phyloP scores from a whole-genome alignment of 2,888 invertebrate species.

The Ametastegia equiseti region DNA sequence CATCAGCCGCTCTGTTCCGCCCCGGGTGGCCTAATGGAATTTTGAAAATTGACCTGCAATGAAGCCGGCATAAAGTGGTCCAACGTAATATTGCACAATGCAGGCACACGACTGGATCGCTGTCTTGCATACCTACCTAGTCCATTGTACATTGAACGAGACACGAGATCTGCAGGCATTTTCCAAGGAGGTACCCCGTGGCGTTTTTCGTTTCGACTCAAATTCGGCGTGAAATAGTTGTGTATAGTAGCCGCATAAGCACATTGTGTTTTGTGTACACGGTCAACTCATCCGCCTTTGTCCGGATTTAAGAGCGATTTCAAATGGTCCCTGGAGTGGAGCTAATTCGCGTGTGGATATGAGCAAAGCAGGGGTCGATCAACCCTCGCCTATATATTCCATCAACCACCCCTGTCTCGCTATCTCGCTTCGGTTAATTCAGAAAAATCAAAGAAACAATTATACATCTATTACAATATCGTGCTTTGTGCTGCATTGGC shows the following conservation, averaged over 20 bases:
- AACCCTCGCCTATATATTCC: not conserved
- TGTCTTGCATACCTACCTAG: not conserved
- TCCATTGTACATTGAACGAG: not conserved
- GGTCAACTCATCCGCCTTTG: constrained; percentile 6
- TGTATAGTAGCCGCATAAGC: constrained; percentile 5
- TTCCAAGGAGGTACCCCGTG: not conserved
- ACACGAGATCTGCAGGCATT: not conserved
- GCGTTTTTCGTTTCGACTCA: constrained; percentile 20
- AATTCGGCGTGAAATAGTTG: constrained; percentile 38
- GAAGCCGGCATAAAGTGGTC: not conserved
- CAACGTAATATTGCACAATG: not conserved
- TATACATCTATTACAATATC: not conserved
- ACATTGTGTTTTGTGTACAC: constrained; percentile 3
- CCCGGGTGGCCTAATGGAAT: not conserved
- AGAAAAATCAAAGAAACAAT: constrained; percentile 6
- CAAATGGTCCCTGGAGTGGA: not conserved
- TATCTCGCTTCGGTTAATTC: not conserved
- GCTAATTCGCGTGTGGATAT: constrained; percentile 3
- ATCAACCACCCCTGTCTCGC: not conserved
- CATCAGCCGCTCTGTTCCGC: not conserved
- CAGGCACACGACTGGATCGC: constrained; percentile 14
- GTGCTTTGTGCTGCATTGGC: not conserved
- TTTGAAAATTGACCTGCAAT: constrained; percentile 11
- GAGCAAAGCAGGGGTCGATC: not conserved
- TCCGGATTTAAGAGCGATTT: constrained; percentile 5